Evolutionary conservation across 2,113 vertebrate species (phyloP).

Genomic region (Peromyscus leucopus): DNA sequence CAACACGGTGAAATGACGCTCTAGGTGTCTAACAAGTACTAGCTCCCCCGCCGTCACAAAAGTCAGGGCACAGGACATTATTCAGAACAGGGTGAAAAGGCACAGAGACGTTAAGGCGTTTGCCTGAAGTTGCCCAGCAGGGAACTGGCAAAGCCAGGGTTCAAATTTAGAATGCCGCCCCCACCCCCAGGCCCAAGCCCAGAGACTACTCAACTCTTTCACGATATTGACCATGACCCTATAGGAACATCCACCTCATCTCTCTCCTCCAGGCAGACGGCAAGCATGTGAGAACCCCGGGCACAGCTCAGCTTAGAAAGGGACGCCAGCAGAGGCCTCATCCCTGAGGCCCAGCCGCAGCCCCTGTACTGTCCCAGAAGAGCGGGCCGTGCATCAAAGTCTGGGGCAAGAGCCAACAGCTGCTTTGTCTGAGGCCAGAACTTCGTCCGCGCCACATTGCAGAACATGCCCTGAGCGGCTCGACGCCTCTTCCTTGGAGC

Average conservation of each 20-base stretch:
- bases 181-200: neutral
- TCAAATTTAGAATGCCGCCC: no score
- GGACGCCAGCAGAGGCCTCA: neutral
- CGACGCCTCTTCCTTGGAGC: neutral
- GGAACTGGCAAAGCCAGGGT: neutral
- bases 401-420: neutral
- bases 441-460: neutral
- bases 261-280: neutral
- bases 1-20: neutral
- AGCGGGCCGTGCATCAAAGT: neutral
- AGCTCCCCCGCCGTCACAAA: neutral
- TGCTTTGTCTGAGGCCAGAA: rapidly evolving
- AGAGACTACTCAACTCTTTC: neutral
- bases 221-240: rapidly evolving
- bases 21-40: neutral
- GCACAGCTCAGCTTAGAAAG: neutral
- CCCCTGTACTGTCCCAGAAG: neutral
- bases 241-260: neutral
- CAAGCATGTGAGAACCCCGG: rapidly evolving
- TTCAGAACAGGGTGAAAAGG: neutral
- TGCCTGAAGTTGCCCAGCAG: neutral
- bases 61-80: neutral
- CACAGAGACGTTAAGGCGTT: neutral
- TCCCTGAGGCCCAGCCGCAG: neutral
- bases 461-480: neutral